Base-by-base conservation (phyloP, 2,113 vertebrate genomes). In the Pygoscelis adeliae region DNA sequence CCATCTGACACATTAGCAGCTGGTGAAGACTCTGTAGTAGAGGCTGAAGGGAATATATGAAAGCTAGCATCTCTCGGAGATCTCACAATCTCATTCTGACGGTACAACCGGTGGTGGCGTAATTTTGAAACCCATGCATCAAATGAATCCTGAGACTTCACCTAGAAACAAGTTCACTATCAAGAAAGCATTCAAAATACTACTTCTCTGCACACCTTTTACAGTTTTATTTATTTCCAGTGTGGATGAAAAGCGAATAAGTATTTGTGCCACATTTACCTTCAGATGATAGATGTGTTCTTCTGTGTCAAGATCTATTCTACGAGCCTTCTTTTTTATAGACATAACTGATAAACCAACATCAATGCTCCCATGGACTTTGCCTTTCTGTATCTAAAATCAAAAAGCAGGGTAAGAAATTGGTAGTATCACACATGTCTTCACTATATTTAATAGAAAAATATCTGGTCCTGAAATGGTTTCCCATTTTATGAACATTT, bases 241-340 rank as follows among this genome's bases (percentile, higher is more conserved):
- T 9, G 32, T 70, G 49, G 38, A 59, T 55, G 34, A 71, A 91
- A 46, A 83, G 10, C 67, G 10, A 89, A 5, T 40, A 91, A 52
- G 9, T 65, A 59, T 32, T 29, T 84, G 30, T 44, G 91, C 46
- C 16, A 23, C 9, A 32, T 92, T 97, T 98, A 99, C 99, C 99
- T 99, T 99, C 93, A 99, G 98, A 96, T 99, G 99, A 97, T 99
- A 99, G 94, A 99, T 99, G 66, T 99, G 99, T 93, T 99, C 99
- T 96, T 99, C 99, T 2, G 99, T 99, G 97, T 99, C 99, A 88
- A 99, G 98, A 96, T 99, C 99, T 96, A 99, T 99, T 74, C 99
- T 98, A 36, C 99, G 99, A 91, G 99, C 99, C 96, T 99, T 99
- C 98, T 99, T 99, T 98, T 99, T 99, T 77, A 99, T 99, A 46